Evolutionary conservation across 2,113 vertebrate species (phyloP), one percentile per base, ranked within the genome.

Genomic region (Mustela nigripes): DNA sequence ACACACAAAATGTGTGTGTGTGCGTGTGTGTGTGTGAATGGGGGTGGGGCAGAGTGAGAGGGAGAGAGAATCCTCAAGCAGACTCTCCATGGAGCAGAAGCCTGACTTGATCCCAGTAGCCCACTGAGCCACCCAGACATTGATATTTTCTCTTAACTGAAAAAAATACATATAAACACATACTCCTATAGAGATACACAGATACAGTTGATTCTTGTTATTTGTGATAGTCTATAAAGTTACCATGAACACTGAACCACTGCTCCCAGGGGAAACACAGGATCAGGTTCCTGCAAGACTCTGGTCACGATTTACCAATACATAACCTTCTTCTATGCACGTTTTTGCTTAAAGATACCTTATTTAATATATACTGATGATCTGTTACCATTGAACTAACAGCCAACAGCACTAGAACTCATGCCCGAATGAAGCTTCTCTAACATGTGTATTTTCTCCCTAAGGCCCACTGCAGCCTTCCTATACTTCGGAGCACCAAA

Each of bases 291-390:
- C 62, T 91, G 22, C 22, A 26, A 85, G 82, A 42, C 39, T 73
- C 56, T 67, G 63, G 63, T 80, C 78, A 92, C 8, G 91, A 79
- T 33, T 42, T 45, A 80, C 39, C 50, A 80, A 50, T 31, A 91
- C 26, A 39, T 26, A 89, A 84, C 36, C 86, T 78, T 50, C 26
- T 76, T 69, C 7, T 50, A 50, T 33, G 83, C 26, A 22, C 79
- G 87, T 19, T 84, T 95, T 83, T 76, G 62, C 58, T 78, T 94
- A 67, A 96, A 83, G 36, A 79, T 5, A 42, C 6, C 5, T 81
- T 86, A 53, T 90, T 86, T 90, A 81, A 81, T 33, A 76, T 31
- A 65, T 15, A 58, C 26, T 45, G 12, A 18, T 95, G 71, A 91
- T 53, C 83, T 73, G 33, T 31, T 63, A 89, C 91, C 36, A 65